Conservation (phyloP, 1,140 invertebrate species). For the Stegodyphus dumicola region DNA sequence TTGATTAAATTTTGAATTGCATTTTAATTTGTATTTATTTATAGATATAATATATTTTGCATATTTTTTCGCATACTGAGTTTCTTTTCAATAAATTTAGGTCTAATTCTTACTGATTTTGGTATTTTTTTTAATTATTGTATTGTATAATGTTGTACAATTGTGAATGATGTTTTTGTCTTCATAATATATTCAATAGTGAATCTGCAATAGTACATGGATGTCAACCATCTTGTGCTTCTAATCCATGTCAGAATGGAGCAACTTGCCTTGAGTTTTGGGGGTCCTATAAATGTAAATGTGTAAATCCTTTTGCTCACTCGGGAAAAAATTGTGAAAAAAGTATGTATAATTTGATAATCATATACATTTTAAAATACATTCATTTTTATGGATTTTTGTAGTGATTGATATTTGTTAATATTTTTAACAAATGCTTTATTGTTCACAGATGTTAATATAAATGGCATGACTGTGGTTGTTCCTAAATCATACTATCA, state of each 20-base stretch:
- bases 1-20: no score
- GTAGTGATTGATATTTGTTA: neutral
- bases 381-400: slow-evolving; percentile 3
- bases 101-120: no score
- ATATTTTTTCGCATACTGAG: no score
- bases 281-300: slow-evolving; percentile 86
- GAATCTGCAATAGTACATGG: slow-evolving; percentile 78
- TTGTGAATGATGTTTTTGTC: neutral
- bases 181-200: slow-evolving; percentile 40
- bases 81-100: no score
- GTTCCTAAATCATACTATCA: slow-evolving; percentile 81
- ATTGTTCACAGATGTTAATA: slow-evolving; percentile 82
- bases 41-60: no score
- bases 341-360: slow-evolving; percentile 74
- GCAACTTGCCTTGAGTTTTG: slow-evolving; percentile 91
- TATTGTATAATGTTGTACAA: no score
- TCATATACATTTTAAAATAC: neutral
- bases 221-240: slow-evolving; percentile 92
- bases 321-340: slow-evolving; percentile 88
- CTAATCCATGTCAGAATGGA: slow-evolving; percentile 91
- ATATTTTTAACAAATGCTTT: slow-evolving; percentile 12
- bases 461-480: slow-evolving; percentile 88
- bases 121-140: no score
- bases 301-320: slow-evolving; percentile 89
- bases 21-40: no score